phyloP scores from a whole-genome alignment of 53 echinoderm and acorn worm genomes.

The Arbacia lixula region DNA sequence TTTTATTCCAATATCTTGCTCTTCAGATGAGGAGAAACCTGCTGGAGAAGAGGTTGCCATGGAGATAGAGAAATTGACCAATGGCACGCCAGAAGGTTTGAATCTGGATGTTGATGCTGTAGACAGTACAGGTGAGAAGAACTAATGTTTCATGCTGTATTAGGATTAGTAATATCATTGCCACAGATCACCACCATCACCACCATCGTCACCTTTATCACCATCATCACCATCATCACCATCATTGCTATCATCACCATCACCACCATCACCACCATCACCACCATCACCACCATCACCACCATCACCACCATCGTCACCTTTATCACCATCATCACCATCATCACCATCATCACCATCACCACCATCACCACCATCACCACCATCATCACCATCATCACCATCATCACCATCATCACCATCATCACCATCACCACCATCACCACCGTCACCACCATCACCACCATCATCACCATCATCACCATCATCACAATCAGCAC shows the following conservation, averaged over 20 bases:
- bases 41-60: constrained; percentile 1
- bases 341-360: neutral
- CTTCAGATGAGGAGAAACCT: neutral
- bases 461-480: constrained; percentile 7
- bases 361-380: neutral
- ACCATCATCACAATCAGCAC: constrained; percentile 6
- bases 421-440: constrained; percentile 6
- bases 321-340: neutral
- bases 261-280: too few relatives aligned
- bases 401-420: constrained; percentile 3
- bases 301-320: too few relatives aligned
- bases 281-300: too few relatives aligned
- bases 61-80: constrained; percentile 42
- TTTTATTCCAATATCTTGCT: too few relatives aligned
- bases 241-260: too few relatives aligned
- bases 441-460: neutral
- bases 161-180: too few relatives aligned
- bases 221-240: too few relatives aligned
- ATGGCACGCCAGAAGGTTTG: constrained; percentile 55
- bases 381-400: constrained; percentile 12
- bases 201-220: too few relatives aligned
- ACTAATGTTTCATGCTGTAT: too few relatives aligned
- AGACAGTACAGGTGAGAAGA: constrained; percentile 26
- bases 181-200: too few relatives aligned
- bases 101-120: constrained; percentile 40